Conservation (phyloP, 2,113 vertebrate species). For the Butastur rufipennis region DNA sequence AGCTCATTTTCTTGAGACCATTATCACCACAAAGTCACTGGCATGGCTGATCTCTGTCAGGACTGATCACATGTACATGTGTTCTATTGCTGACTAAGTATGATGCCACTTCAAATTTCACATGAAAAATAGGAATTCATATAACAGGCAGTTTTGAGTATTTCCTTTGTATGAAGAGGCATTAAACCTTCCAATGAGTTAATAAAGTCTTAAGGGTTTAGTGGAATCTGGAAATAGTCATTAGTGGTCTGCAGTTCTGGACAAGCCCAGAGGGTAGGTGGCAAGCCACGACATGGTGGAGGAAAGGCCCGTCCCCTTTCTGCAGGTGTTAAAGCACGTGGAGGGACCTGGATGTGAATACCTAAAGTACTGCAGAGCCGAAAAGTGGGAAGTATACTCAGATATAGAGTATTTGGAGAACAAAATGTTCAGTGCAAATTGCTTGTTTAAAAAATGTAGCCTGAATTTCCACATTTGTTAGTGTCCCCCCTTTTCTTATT, state of each 20-base stretch:
- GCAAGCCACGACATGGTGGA: not conserved
- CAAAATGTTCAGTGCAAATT: not conserved
- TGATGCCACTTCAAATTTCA: not conserved
- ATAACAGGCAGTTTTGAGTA: not conserved
- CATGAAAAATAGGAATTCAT: not conserved
- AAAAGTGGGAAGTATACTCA: not conserved
- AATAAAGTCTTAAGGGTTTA: not conserved
- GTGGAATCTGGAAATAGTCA: not conserved
- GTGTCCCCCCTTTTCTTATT: not conserved
- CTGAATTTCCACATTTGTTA: not conserved
- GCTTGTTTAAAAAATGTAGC: not conserved
- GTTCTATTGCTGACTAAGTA: not conserved
- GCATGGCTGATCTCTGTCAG: not conserved
- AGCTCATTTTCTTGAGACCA: not conserved
- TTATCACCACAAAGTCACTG: not conserved
- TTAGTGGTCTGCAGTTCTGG: not conserved
- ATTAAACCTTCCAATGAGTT: not conserved
- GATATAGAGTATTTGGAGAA: not conserved
- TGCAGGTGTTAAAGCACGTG: not conserved
- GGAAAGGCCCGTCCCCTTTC: not conserved
- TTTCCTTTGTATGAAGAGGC: not conserved
- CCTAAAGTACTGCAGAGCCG: not conserved
- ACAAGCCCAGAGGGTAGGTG: not conserved
- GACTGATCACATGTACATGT: fast-evolving
- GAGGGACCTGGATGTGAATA: not conserved